Base-by-base conservation (phyloP, 2,113 vertebrate species). In the Oncorhynchus kisutch region DNA sequence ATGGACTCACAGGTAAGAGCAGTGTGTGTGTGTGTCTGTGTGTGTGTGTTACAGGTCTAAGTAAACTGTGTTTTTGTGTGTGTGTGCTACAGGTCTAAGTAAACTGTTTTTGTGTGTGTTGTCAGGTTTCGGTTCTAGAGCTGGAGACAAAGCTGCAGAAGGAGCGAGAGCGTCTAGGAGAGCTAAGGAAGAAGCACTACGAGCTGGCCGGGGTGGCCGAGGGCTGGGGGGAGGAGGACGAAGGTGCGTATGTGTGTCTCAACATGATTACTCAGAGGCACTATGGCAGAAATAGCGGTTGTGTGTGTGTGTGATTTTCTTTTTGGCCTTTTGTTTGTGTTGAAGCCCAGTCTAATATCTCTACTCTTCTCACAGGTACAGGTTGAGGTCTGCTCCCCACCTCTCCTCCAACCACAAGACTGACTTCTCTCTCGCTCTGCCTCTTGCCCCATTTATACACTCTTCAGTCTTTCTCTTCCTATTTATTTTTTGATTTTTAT, bases 181-280 rank as follows among this genome's bases (percentile, higher is more conserved):
- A 97, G 65, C 93, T 99, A 83, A 94, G 97, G 79, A 98, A 97
- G 90, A 99, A 99, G 84, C 97, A 99, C 88, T 99, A 99, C 0
- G 95, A 97, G 84, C 91, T 99, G 78, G 97, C 97, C 0, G 96
- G 97, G 0, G 96, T 95, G 9, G 95, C 96, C 0, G 97, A 99
- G 82, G 97, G 97, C 86, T 99, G 97, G 97, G 96, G 94, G 22
- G 88, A 88, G 57, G 87, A 92, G 74, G 91, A 94, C 0, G 95
- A 91, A 31, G 92, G 92, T 92, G 51, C 82, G 84, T 68, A 49
- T n/a, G 27, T 67, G 51, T 27, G n/a, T 18, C 4, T 83, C 59
- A 62, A 18, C 51, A 18, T 16, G 51, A 11, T 62, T 62, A 62
- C 59, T 80, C 31, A 5, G 85, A 93, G 92, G 91, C 78, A 92